Conservation (phyloP, 2,113 vertebrate species). For the Entelurus aequoreus region DNA sequence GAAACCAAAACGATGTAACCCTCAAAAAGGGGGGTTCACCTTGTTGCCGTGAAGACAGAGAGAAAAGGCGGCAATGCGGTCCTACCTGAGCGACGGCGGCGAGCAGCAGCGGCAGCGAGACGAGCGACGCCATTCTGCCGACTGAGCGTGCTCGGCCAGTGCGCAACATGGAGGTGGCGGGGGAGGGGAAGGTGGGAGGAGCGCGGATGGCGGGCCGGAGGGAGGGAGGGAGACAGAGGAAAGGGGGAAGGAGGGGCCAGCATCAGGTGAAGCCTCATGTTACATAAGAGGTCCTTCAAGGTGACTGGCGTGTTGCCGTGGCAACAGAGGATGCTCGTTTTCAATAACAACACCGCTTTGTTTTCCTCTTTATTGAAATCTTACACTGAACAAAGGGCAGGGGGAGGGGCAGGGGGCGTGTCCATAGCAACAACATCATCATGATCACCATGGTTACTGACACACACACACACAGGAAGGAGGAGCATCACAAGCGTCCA, state of each 20-base stretch:
- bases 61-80: not conserved
- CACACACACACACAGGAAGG: not conserved
- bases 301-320: not conserved
- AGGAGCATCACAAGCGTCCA: constrained; percentile 4
- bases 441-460: constrained; percentile 34
- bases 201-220: not conserved
- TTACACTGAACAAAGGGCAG: constrained; percentile 46
- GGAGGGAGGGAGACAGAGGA: not conserved
- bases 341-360: not conserved
- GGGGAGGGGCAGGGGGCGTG: constrained; percentile 12
- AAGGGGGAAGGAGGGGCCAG: not conserved
- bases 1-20: not conserved
- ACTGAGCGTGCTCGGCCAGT: constrained; percentile 21
- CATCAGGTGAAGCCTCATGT: too few species aligned
- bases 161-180: constrained; percentile 6
- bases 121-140: constrained; percentile 49
- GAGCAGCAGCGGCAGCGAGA: constrained; percentile 50
- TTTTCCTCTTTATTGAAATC: constrained; percentile 60
- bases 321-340: not conserved
- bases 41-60: not conserved
- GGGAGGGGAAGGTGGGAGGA: not conserved
- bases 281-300: too few species aligned
- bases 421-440: constrained; percentile 55
- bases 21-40: not conserved
- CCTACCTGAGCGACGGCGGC: constrained; percentile 43